Base-by-base conservation (phyloP, 2,888 invertebrate species). In the Camponotus fellah region DNA sequence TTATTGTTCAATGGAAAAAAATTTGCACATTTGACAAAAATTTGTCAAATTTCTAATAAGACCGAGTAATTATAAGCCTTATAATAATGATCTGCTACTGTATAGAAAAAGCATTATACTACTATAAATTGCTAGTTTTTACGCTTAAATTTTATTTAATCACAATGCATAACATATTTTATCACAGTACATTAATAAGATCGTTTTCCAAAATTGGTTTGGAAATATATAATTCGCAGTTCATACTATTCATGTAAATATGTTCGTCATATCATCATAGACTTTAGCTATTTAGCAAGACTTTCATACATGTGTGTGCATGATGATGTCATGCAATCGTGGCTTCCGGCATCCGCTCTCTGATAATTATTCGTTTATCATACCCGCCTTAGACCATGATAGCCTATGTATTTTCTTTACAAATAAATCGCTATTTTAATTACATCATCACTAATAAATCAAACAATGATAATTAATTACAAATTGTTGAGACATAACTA, bases 271-370 rank as follows among this genome's bases (percentile, higher is more conserved):
- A 53, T n/a, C 2, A 53, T 53, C 8, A 53, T n/a, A 53, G 49
- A 2, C 8, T 53, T 53, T 8, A 53, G 49, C n/a, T 53, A 53
- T 53, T 53, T 53, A 53, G 8, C n/a, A 53, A 53, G n/a, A 53
- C n/a, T 53, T 53, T 53, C 49, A n/a, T 53, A 53, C n/a, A 6
- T 53, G n/a, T n/a, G 49, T 53, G 8, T 49, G 49, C 6, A 17
- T 53, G n/a, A 49, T 49, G 49, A 53, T 53, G 49, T 53, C 49
- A 53, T 53, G 49, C 49, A n/a, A 53, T 53, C 87, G 84, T 85
- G 84, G 77, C 86, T 89, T 89, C 89, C 89, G 89, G 49, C 87
- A 89, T 89, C 89, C 89, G 89, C 84, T 84, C 75, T 82, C 83
- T 85, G 86, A 88, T 87, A 87, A 87, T 87, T 87, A 87, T 53